phyloP scores from a whole-genome alignment of 2,113 vertebrate genomes.

The Tachysurus fulvidraco region DNA sequence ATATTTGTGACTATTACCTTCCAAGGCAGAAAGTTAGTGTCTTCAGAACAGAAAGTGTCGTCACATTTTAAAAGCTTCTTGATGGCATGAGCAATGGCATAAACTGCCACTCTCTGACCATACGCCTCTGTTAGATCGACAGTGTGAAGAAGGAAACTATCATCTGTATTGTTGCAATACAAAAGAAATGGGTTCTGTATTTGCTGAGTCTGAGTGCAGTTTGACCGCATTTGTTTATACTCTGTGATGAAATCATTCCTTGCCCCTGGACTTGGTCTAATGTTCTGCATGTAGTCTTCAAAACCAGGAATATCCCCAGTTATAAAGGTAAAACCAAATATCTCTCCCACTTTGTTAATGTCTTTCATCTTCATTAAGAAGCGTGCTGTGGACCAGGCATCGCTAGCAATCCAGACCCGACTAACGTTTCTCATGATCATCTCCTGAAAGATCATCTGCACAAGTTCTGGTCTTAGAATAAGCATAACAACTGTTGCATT shows the following conservation, averaged over 20 bases:
- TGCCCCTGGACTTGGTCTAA: slow-evolving; percentile 53
- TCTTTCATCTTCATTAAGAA: slow-evolving; percentile 56
- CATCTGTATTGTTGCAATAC: slow-evolving; percentile 10
- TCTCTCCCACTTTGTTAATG: slow-evolving; percentile 66
- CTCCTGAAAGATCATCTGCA: slow-evolving; percentile 40
- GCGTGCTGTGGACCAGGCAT: slow-evolving; percentile 60
- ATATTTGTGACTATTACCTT: slow-evolving; percentile 55
- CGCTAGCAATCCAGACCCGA: slow-evolving; percentile 67
- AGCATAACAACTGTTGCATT: slow-evolving; percentile 64
- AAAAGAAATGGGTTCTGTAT: background rate
- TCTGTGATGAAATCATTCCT: slow-evolving; percentile 66
- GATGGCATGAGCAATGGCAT: slow-evolving; percentile 63
- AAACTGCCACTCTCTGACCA: slow-evolving; percentile 52
- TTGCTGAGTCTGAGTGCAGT: slow-evolving; percentile 56
- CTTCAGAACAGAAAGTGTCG: slow-evolving; percentile 55
- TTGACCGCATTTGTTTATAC: slow-evolving; percentile 66
- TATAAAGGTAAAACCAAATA: slow-evolving; percentile 66
- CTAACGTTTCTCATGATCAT: slow-evolving; percentile 59
- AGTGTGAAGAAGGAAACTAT: slow-evolving; percentile 57
- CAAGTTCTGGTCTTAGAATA: slow-evolving; percentile 60
- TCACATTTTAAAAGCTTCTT: slow-evolving; percentile 60
- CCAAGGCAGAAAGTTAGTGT: slow-evolving; percentile 62
- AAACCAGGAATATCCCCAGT: slow-evolving; percentile 57
- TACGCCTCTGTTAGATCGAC: slow-evolving; percentile 51
- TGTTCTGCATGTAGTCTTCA: slow-evolving; percentile 60